phyloP scores from a whole-genome alignment of 2,113 vertebrate genomes.

The Typhlomys cinereus region DNA sequence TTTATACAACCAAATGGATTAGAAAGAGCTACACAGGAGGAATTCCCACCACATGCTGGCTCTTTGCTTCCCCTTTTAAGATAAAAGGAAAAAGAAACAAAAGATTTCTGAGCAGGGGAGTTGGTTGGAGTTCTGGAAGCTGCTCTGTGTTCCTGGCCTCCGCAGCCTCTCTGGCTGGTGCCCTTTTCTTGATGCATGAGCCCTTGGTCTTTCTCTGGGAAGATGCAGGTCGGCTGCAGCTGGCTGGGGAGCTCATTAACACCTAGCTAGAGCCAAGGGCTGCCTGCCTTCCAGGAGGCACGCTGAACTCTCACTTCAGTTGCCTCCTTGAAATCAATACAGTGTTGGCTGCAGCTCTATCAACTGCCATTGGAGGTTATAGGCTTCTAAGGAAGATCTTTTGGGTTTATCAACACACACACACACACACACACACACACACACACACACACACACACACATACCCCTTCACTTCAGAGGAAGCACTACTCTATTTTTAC shows the following conservation, averaged over 20 bases:
- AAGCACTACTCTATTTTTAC: background rate
- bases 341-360: background rate
- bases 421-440: no score
- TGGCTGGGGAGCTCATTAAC: constrained; percentile 71
- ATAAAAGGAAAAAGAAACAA: constrained; percentile 58
- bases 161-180: background rate
- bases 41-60: background rate
- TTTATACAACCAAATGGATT: constrained; percentile 56
- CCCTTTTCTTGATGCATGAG: constrained; percentile 11
- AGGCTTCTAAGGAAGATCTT: background rate
- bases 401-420: background rate
- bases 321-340: constrained; percentile 48
- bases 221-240: constrained; percentile 35
- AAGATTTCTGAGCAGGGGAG: background rate
- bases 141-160: background rate
- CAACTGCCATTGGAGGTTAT: background rate
- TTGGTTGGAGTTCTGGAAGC: background rate
- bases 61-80: constrained; percentile 39
- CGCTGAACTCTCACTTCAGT: constrained; percentile 55
- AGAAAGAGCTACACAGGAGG: constrained; percentile 9
- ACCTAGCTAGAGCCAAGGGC: constrained; percentile 47
- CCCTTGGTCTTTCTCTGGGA: constrained; percentile 43
- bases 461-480: background rate
- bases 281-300: constrained; percentile 53
- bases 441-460: no score